Evolutionary conservation across 2,888 invertebrate genomes (phyloP).

Genomic region (Plagiodera versicolora): DNA sequence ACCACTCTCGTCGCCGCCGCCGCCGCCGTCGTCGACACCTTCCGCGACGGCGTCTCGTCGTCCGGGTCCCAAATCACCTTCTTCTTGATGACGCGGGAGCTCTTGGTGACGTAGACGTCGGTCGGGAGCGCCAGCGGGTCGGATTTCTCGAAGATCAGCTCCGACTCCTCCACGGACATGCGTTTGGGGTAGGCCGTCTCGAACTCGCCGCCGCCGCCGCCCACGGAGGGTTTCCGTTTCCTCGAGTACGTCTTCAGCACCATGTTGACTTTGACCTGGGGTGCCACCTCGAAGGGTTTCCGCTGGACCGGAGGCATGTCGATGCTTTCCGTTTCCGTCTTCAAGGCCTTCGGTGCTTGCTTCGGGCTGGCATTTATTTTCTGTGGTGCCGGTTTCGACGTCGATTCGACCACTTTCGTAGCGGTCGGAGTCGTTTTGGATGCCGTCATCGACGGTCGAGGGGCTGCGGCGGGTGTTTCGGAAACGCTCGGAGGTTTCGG

Average conservation of each 20-base stretch:
- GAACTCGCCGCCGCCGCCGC: too few species aligned
- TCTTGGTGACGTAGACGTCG: constrained; percentile 51
- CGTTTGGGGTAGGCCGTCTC: constrained; percentile 15
- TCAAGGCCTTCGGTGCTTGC: constrained; percentile 15
- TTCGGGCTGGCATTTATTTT: background rate
- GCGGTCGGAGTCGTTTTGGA: background rate
- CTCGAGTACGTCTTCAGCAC: constrained; percentile 52
- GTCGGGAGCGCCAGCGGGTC: constrained; percentile 32
- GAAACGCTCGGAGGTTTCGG: background rate
- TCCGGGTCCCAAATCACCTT: constrained; percentile 77
- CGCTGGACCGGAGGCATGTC: constrained; percentile 19
- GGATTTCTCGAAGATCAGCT: constrained; percentile 16
- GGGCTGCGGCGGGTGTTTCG: background rate
- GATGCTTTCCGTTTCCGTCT: constrained; percentile 19
- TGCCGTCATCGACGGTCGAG: background rate
- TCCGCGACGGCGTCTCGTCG: constrained; percentile 49
- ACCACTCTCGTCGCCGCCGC: too few species aligned
- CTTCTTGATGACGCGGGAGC: constrained; percentile 66
- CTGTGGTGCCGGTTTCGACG: background rate
- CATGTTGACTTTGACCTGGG: constrained; percentile 45
- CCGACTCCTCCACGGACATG: constrained; percentile 13
- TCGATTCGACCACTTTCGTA: background rate
- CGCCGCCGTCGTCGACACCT: constrained; percentile 26
- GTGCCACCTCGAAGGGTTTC: constrained; percentile 40
- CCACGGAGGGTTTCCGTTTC: constrained; percentile 47